A percentile compares a stretch with the other conserved stretches of the same genome.
These are phyloP conservation scores for Chrysochloris asiatica DNA, from an alignment of 2,113 vertebrate genomes.

Conservation along the genomic window DNA sequence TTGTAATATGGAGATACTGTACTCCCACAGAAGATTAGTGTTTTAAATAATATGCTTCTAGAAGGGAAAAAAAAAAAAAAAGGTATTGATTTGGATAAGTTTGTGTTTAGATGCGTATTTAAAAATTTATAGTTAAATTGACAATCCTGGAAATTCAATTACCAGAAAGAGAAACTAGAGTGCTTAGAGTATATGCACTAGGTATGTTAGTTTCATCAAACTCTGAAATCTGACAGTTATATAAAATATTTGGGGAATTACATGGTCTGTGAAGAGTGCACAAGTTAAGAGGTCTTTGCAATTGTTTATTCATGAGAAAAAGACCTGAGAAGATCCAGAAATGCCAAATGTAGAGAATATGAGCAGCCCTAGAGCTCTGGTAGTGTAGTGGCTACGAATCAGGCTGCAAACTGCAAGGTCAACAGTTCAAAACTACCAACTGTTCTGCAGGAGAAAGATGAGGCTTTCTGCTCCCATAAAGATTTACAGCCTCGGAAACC, in stretches of 20 bases:
- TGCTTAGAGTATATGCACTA: neutral
- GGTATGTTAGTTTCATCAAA: neutral
- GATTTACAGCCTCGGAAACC: too few relatives aligned
- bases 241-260: neutral
- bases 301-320: neutral
- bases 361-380: too few relatives aligned
- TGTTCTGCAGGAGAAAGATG: too few relatives aligned
- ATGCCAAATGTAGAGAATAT: too few relatives aligned
- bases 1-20: too few relatives aligned
- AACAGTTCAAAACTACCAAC: too few relatives aligned
- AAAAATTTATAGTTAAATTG: neutral
- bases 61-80: too few relatives aligned
- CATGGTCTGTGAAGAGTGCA: neutral
- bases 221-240: neutral
- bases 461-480: too few relatives aligned
- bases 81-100: neutral
- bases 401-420: too few relatives aligned
- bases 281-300: neutral
- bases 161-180: neutral
- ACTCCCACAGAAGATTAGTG: too few relatives aligned
- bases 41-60: too few relatives aligned
- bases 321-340: neutral
- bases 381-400: too few relatives aligned
- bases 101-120: neutral
- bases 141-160: neutral